phyloP scores from a whole-genome alignment of 2,888 invertebrate genomes.

The Alloplasta piceator region DNA sequence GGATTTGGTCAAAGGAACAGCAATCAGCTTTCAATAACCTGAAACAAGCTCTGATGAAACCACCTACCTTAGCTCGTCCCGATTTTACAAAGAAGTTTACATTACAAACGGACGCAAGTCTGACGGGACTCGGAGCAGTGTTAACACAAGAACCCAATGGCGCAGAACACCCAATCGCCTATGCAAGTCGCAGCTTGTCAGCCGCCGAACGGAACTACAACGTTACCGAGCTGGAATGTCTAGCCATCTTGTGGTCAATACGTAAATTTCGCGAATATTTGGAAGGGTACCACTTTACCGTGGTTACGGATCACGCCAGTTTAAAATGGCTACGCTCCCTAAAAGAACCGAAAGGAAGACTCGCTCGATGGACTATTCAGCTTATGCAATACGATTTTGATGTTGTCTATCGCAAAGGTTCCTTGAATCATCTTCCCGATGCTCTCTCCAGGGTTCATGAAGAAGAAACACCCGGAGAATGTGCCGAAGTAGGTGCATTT shows the following conservation, averaged over 20 bases:
- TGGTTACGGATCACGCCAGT: conserved; percentile 69
- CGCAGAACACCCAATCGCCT: conserved; percentile 40
- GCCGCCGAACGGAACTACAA: conserved; percentile 47
- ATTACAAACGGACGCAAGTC: too few species aligned
- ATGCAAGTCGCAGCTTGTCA: conserved; percentile 36
- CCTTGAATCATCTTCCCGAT: conserved; percentile 10
- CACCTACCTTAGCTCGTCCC: too few species aligned
- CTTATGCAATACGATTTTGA: not conserved
- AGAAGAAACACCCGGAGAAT: too few species aligned
- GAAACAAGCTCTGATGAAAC: too few species aligned
- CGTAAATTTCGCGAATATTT: conserved; percentile 60
- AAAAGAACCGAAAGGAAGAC: conserved; percentile 61
- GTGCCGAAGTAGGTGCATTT: too few species aligned
- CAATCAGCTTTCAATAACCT: too few species aligned
- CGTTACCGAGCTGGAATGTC: conserved; percentile 55
- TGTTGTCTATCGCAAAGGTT: not conserved
- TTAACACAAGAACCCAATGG: too few species aligned
- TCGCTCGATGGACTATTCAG: conserved; percentile 20
- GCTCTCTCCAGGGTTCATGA: not conserved
- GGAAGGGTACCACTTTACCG: conserved; percentile 66
- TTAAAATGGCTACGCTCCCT: conserved; percentile 67
- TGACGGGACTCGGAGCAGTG: too few species aligned
- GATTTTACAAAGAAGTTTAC: too few species aligned
- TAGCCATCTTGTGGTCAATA: conserved; percentile 54
- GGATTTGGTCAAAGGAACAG: too few species aligned